A percentile compares a stretch with the other conserved stretches of the same genome.
phyloP scores from a whole-genome alignment of 2,797 vertebrate species.

The Pterois miles region DNA sequence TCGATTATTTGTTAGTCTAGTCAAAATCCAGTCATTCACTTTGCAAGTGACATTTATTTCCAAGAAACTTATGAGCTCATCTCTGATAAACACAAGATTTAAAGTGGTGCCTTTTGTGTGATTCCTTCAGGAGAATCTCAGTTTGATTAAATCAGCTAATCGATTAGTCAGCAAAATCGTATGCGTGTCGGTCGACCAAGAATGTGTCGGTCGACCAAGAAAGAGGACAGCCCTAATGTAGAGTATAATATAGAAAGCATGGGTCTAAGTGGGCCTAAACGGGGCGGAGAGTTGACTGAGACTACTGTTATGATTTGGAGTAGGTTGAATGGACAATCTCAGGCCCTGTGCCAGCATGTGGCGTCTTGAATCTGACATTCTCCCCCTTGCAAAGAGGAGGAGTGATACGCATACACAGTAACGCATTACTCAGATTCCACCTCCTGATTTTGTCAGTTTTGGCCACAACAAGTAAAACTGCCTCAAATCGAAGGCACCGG shows the following conservation, averaged over 20 bases:
- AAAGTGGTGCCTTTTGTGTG: too few species aligned
- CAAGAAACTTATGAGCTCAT: too few species aligned
- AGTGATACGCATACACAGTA: constrained; percentile 6
- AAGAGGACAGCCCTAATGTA: too few species aligned
- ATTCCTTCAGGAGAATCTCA: too few species aligned
- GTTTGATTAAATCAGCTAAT: too few species aligned
- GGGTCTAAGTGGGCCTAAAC: constrained; percentile 3
- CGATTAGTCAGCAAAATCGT: too few species aligned
- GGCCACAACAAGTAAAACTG: constrained; percentile 15
- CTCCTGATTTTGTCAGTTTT: constrained; percentile 3
- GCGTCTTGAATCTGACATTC: constrained; percentile 62
- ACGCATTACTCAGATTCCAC: constrained; percentile 11
- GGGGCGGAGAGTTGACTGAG: constrained; percentile 33
- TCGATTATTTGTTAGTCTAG: too few species aligned
- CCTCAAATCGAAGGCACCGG: constrained; percentile 17
- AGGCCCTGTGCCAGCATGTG: constrained; percentile 54
- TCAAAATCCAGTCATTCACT: background rate
- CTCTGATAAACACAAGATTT: too few species aligned
- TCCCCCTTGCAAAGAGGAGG: constrained; percentile 7
- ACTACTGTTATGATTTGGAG: constrained; percentile 47
- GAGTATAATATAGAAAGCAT: background rate
- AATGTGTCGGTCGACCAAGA: too few species aligned
- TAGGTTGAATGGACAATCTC: constrained; percentile 59
- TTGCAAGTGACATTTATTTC: too few species aligned
- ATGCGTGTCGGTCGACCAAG: too few species aligned